These are phyloP conservation scores for Microplitis manilae DNA, from an alignment of 2,888 invertebrate species.

Conservation along the genomic window DNA sequence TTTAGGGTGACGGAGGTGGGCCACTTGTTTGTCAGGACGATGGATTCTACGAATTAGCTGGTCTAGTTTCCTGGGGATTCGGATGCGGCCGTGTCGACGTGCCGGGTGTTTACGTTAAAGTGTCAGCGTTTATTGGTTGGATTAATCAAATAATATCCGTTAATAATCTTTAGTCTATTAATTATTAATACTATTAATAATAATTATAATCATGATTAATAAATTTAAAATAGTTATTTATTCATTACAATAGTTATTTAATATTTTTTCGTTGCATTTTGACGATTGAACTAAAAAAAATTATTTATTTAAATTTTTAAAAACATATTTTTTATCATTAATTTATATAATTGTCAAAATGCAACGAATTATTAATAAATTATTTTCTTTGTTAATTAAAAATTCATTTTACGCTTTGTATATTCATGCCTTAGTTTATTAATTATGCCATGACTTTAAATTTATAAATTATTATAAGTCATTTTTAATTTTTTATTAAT, in stretches of 20 bases:
- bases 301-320: background rate
- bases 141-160: slow-evolving; percentile 97
- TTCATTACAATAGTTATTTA: slow-evolving; percentile 8
- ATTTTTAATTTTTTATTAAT: background rate
- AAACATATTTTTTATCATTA: background rate
- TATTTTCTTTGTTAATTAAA: slow-evolving; percentile 28
- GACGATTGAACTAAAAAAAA: slow-evolving; percentile 43
- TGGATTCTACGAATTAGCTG: slow-evolving; percentile 93
- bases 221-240: slow-evolving; percentile 19
- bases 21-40: slow-evolving; percentile 94
- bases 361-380: slow-evolving; percentile 47
- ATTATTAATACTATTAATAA: slow-evolving; percentile 3
- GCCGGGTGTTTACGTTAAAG: slow-evolving; percentile 97
- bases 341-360: slow-evolving; percentile 48
- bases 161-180: slow-evolving; percentile 81
- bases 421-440: slow-evolving; percentile 19
- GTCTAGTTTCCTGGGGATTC: slow-evolving; percentile 95
- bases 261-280: slow-evolving; percentile 31
- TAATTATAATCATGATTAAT: background rate
- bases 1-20: slow-evolving; percentile 93
- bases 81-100: slow-evolving; percentile 94
- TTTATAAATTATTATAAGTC: background rate
- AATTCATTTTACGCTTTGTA: slow-evolving; percentile 17
- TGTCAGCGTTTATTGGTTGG: slow-evolving; percentile 96
- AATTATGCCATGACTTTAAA: slow-evolving; percentile 1